phyloP scores from a whole-genome alignment of 2,113 vertebrate genomes.

The Otis tarda region DNA sequence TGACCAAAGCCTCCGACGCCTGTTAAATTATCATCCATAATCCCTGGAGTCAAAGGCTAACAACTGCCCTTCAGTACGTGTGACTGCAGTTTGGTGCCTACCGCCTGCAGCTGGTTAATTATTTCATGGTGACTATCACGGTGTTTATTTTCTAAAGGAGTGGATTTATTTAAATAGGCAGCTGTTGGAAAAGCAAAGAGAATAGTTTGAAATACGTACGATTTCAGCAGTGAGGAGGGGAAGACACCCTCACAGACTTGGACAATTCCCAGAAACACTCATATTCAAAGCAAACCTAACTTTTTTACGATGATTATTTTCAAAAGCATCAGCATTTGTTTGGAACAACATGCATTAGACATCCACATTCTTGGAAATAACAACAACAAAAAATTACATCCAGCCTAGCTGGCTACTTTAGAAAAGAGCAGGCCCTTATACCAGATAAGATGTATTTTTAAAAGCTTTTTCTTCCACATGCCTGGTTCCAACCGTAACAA shows the following conservation, averaged over 20 bases:
- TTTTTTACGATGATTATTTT: constrained; percentile 5
- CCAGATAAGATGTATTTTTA: background rate
- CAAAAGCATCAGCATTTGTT: background rate
- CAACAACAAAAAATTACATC: background rate
- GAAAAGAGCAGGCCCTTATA: background rate
- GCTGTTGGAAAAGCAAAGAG: background rate
- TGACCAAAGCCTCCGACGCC: background rate
- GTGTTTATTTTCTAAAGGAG: background rate
- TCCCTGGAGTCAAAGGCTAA: background rate
- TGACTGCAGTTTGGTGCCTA: background rate
- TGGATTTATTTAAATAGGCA: background rate
- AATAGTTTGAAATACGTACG: background rate
- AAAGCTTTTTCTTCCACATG: background rate
- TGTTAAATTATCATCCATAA: background rate
- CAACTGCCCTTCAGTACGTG: background rate
- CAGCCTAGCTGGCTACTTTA: background rate
- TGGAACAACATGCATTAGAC: background rate
- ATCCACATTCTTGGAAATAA: background rate
- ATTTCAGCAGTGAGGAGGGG: background rate
- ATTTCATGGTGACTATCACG: background rate
- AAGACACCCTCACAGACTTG: constrained; percentile 1
- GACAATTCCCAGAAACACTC: background rate
- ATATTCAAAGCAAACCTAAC: background rate
- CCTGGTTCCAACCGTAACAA: background rate
- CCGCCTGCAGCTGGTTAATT: background rate